Base-by-base conservation (phyloP, 1,140 invertebrate species). In the Hormaphis cornu region DNA sequence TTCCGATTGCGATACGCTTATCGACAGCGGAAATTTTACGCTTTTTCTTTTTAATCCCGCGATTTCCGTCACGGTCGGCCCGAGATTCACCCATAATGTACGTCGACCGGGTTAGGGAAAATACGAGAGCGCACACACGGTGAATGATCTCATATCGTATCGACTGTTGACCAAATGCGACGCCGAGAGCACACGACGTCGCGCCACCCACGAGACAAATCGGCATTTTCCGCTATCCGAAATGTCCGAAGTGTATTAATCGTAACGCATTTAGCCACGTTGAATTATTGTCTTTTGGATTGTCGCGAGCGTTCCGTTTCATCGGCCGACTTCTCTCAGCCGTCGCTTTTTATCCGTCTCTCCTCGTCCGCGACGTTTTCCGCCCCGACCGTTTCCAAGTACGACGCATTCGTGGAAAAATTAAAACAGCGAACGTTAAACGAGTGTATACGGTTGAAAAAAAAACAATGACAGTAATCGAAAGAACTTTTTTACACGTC, bases 241-340 rank as follows among this genome's bases (percentile, higher is more conserved):
- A 42, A 61, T 48, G 42, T 48, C 37, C 59, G 59, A 63, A 63
- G 59, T 63, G 42, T 63, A 63, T 63, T 63, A 63, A 63, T 63
- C 59, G 59, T 30, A 30, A 30, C 40, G 18, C 28, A 63, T 63
- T 63, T 63, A 28, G 59, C 28, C 46, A 30, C 26, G 44, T 46
- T 63, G 28, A 63, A 63, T 63, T 63, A 63, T 63, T 63, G 59
- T 63, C 24, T 63, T 63, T 20, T 63, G 37, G 42, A 63, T 28
- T n/a, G 48, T 46, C 59, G 42, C 30, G 16, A 48, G 18, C 42
- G n/a, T 20, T 14, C 59, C 42, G 40, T 48, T 63, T 63, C 42
- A n/a, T n/a, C 42, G 10, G 42, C 48, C 59, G 48, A 63, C 48
- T 63, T 46, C 59, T 20, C 18, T 44, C 40, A 48, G 18, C 44